Evolutionary conservation across 2,113 vertebrate species (phyloP), one percentile per base, ranked within the genome.

Genomic region (Recurvirostra avosetta): DNA sequence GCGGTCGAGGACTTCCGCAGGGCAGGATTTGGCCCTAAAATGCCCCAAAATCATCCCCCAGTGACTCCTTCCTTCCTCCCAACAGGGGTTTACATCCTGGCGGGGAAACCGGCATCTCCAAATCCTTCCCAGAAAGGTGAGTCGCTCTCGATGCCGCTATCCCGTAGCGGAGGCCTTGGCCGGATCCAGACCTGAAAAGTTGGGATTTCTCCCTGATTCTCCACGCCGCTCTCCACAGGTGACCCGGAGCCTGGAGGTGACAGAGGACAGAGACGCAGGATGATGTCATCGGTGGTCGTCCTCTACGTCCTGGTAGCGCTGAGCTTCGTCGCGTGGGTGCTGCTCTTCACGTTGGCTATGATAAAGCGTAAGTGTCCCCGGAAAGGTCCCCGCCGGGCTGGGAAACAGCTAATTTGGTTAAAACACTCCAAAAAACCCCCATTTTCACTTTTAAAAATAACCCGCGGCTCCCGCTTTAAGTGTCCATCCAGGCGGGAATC

Each of bases 151-250:
- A 6, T 2, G 4, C 12, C 6, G 0, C 27, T 18, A 6, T 8
- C 40, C 47, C n/a, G 0, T 7, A 1, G 4, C 2, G 1, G 47
- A 32, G 9, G 11, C 12, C 15, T 38, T 0, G 1, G 7, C 1
- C 0, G 9, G 8, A 26, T 52, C 76, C 49, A 3, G 26, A 47
- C 29, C 12, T 1, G 0, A 5, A 4, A 55, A 79, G 12, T 2
- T 5, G 49, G 18, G 49, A 43, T 71, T 77, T 11, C 17, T 13
- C 58, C 84, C 50, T 1, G 2, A 22, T 71, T 65, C n/a, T n/a
- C 41, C 40, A 12, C 5, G 23, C 6, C 12, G 36, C n/a, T 59
- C 43, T 30, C 19, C 4, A 2, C 32, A 92, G 91, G 50, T 10
- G 9, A 40, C 29, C 7, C 10, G 0, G 41, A 30, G 4, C 14